phyloP scores from a whole-genome alignment of 2,888 invertebrate genomes.

The Subacronicta megacephala region DNA sequence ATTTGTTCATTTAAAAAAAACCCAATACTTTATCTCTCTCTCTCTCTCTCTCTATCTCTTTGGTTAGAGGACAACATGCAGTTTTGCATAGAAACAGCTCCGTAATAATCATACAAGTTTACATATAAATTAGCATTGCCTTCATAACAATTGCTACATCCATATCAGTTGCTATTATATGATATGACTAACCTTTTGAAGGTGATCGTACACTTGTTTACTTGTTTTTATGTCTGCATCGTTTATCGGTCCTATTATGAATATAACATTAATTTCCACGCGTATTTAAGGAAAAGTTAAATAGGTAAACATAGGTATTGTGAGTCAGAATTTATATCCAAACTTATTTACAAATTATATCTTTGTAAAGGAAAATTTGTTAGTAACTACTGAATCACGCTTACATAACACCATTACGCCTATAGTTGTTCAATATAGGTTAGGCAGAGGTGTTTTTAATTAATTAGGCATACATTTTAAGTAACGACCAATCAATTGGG shows the following conservation, averaged over 20 bases:
- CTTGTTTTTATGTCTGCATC: conserved; percentile 6
- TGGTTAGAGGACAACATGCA: neutral
- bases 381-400: neutral
- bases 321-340: neutral
- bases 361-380: conserved; percentile 1
- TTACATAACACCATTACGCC: neutral
- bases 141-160: conserved; percentile 10
- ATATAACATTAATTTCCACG: neutral
- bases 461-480: too few species aligned
- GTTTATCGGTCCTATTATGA: conserved; percentile 16
- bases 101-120: neutral
- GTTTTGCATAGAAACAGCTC: conserved; percentile 8
- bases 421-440: too few species aligned
- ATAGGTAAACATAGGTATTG: neutral
- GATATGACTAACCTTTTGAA: conserved; percentile 29
- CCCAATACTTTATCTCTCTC: too few species aligned
- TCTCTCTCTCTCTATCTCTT: too few species aligned
- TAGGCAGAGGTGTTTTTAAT: too few species aligned
- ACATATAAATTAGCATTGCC: conserved; percentile 11
- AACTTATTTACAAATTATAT: neutral
- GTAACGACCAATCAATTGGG: too few species aligned
- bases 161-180: conserved; percentile 10
- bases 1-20: too few species aligned
- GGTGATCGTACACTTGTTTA: conserved; percentile 16
- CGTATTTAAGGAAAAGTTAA: conserved; percentile 18